phyloP scores from a whole-genome alignment of 2,888 invertebrate genomes.

The Tupiocoris notatus region DNA sequence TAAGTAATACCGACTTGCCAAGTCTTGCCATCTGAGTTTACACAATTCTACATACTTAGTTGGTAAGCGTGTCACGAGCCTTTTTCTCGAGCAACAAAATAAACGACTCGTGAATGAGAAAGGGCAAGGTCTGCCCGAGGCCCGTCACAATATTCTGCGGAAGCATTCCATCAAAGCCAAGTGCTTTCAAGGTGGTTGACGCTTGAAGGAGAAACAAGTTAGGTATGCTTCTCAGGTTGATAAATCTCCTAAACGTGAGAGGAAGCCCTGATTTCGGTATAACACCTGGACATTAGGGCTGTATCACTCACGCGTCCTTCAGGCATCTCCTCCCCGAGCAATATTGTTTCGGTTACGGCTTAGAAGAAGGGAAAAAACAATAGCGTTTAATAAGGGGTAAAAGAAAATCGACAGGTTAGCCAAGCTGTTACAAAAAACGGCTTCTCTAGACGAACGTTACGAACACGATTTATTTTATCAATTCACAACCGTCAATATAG shows the following conservation, averaged over 20 bases:
- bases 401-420: no score
- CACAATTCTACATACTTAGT: no score
- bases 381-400: no score
- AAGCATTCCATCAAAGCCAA: slow-evolving; percentile 19
- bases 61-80: no score
- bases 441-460: no score
- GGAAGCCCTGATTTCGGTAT: slow-evolving; percentile 14
- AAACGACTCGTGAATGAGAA: neutral
- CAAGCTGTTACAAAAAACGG: no score
- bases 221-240: slow-evolving; percentile 33
- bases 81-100: neutral
- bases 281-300: slow-evolving; percentile 27
- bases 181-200: no score
- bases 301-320: neutral
- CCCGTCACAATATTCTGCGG: slow-evolving; percentile 3
- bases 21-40: no score
- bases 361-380: neutral
- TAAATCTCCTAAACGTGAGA: slow-evolving; percentile 32
- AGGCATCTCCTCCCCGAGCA: neutral
- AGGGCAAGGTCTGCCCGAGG: neutral
- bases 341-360: neutral
- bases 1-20: no score
- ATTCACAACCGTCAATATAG: no score
- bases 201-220: slow-evolving; percentile 15
- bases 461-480: no score